Evolutionary conservation across 2,113 vertebrate species (phyloP).

Genomic region (Rhinoptilus africanus): DNA sequence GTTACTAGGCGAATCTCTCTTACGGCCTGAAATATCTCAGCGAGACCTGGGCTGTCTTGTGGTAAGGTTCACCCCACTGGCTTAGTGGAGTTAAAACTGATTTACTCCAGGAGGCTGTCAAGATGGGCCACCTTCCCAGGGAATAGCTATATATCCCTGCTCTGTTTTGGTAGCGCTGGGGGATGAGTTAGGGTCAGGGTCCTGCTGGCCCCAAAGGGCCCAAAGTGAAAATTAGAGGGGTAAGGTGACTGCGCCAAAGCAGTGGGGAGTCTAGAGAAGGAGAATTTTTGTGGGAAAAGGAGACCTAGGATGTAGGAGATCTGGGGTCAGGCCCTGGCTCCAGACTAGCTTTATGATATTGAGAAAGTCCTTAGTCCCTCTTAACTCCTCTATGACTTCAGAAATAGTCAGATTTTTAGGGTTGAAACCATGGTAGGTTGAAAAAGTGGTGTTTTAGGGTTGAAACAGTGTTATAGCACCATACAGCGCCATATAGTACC

Average conservation of each 20-base stretch:
- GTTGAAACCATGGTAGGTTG: background rate
- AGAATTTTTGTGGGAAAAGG: background rate
- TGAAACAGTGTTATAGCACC: background rate
- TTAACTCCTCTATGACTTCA: accelerated
- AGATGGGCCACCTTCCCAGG: background rate
- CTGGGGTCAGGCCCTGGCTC: background rate
- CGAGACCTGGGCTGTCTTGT: accelerated
- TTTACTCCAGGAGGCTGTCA: background rate
- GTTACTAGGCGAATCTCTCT: background rate
- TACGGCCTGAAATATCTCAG: background rate
- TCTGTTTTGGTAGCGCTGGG: background rate
- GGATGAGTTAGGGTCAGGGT: background rate
- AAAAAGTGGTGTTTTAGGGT: background rate
- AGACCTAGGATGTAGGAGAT: background rate
- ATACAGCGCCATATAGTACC: accelerated
- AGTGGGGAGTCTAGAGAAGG: too few species aligned
- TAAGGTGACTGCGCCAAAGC: background rate
- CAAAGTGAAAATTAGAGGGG: background rate
- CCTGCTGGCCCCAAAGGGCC: background rate
- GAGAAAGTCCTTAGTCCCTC: background rate
- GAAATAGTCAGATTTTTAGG: background rate
- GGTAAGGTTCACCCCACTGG: background rate
- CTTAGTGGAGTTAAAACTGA: background rate
- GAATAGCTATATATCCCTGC: background rate
- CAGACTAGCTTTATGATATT: background rate